Evolutionary conservation across 2,888 invertebrate species (phyloP), one percentile per base, ranked within the genome.

Genomic region (Graphium colonna): DNA sequence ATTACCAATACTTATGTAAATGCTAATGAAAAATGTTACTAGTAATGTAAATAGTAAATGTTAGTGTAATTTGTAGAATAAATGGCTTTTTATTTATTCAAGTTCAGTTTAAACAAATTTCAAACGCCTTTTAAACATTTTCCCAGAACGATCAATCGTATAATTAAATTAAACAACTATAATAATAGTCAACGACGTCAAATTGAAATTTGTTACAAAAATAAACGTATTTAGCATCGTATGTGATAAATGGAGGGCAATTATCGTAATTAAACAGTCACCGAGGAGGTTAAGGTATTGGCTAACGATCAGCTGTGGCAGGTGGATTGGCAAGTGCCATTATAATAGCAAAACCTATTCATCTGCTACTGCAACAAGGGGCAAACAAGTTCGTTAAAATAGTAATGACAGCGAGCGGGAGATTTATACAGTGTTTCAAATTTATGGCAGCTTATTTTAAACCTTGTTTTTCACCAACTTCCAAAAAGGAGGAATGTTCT

Each of bases 221-320:
- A 53, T 52, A 53, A 51, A 51, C 48, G 21, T 38, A 43, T 41
- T 28, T 18, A 53, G 15, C 12, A 18, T 28, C 18, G 21, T 17
- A 38, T 28, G n/a, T 49, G 55, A 41, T 48, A 54, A 54, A 45
- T 42, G 51, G 44, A 45, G 18, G 39, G 31, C 57, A 56, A 59
- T 56, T 53, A 59, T 39, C 36, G 54, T 57, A 53, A 60, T 61
- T 61, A 62, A 50, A 62, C 52, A 67, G 64, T 60, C 66, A 63
- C 65, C 67, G 64, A 61, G 55, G 56, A 55, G 60, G 57, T 41
- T 58, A 54, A 51, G 53, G 49, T 54, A 58, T 45, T 47, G 52
- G 54, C 41, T 39, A 44, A 47, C 40, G 50, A 58, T 65, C 73
- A 76, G 71, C 75, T 75, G 73, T 65, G 57, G 69, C 77, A 77